Evolutionary conservation across 2,888 invertebrate species (phyloP).

Genomic region (Minunthozetes semirufus): DNA sequence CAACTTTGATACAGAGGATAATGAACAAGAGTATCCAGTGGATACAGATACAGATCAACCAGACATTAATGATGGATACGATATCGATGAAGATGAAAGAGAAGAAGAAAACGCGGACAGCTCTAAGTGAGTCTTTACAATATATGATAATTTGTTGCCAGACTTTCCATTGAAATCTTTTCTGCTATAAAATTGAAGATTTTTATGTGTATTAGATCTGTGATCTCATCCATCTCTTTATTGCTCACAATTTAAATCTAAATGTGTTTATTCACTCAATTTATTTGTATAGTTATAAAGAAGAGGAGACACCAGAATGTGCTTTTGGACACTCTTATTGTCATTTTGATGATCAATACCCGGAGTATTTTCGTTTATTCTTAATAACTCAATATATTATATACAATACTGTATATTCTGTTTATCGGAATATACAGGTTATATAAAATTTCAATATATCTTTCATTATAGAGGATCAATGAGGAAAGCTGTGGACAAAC

Average conservation of each 20-base stretch:
- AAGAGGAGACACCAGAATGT: slow-evolving; percentile 33
- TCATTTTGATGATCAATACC: slow-evolving; percentile 35
- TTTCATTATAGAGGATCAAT: slow-evolving; percentile 36
- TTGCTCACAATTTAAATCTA: too few species aligned
- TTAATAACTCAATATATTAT: too few species aligned
- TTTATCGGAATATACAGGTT: neutral
- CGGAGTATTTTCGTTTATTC: slow-evolving; percentile 20
- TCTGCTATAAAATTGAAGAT: too few species aligned
- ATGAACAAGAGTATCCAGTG: neutral
- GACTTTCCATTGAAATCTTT: neutral
- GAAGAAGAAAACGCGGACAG: neutral
- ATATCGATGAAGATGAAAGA: neutral
- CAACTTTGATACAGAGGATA: neutral
- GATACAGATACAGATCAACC: neutral
- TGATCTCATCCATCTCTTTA: too few species aligned
- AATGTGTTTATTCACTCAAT: too few species aligned
- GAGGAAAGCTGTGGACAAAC: slow-evolving; percentile 35
- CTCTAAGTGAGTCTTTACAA: neutral
- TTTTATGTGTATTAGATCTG: neutral
- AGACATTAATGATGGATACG: neutral
- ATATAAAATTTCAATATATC: neutral
- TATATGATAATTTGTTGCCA: neutral
- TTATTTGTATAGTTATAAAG: neutral
- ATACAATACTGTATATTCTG: too few species aligned
- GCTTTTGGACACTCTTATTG: slow-evolving; percentile 37